Base-by-base conservation (phyloP, 1,140 invertebrate species). In the Rhyzopertha dominica region DNA sequence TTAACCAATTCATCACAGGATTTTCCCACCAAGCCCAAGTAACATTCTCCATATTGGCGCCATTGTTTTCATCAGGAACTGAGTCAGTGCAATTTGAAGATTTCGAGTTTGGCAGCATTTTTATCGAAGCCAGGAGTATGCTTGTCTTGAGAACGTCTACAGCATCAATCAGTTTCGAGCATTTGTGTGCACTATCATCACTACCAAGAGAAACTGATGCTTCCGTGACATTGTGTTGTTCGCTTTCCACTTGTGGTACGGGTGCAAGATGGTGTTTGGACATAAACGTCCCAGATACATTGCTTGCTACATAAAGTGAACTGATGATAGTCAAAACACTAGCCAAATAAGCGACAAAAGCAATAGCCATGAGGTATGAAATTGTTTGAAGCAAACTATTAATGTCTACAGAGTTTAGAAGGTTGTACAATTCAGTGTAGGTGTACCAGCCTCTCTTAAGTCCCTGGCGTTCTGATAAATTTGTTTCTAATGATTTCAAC, bases 381-480 rank as follows among this genome's bases (percentile, higher is more conserved):
- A 81, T 53, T 42, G 74, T 75, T 44, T 75, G 74, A 28, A 75
- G 68, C 16, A 85, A 50, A 14, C 70, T 58, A 17, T 65, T 42
- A 32, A 74, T 54, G 49, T 77, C 70, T 45, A 75, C 61, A 25
- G 67, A 69, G 29, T 79, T 72, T 43, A 80, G 59, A 19, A 90
- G 61, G 41, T 76, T 76, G 45, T 74, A 67, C 16, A 94, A 62
- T 71, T 95, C 91, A 1, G 82, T 77, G 58, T 94, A 95, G 0
- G 90, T 87, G 58, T 89, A 85, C 82, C 85, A 92, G 0, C 88
- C 88, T 26, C 80, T 72, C 25, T 19, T 28, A 18, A 71, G 63
- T 4, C 83, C 85, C 70, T 93, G 81, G 45, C 74, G 74, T 38
- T 80, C 68, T 0, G 87, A 85, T 42, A 92, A 66, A 30, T 76